phyloP scores from a whole-genome alignment of 2,797 vertebrate species.

The Microctenopoma stevenorrisi region DNA sequence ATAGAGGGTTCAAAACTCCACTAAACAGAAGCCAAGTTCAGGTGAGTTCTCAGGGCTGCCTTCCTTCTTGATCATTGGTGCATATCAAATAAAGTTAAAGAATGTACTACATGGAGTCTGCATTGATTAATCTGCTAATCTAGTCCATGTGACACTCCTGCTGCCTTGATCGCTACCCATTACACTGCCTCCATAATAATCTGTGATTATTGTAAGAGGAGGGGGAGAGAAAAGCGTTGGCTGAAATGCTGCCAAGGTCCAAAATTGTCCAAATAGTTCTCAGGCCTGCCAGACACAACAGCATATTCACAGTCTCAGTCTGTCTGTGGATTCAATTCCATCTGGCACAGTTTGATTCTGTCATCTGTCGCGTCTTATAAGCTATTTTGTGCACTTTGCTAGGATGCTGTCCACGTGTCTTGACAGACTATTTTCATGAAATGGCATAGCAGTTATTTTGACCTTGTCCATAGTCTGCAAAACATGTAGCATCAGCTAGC shows the following conservation, averaged over 20 bases:
- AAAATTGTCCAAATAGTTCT: constrained; percentile 73
- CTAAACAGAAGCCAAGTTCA: constrained; percentile 15
- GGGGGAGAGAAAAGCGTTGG: constrained; percentile 45
- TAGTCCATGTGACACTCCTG: constrained; percentile 70
- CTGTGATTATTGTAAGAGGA: constrained; percentile 59
- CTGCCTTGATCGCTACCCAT: constrained; percentile 44
- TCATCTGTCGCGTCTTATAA: constrained; percentile 33
- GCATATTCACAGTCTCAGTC: constrained; percentile 53
- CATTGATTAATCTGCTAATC: constrained; percentile 67
- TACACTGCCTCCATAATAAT: constrained; percentile 47
- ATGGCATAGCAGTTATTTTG: constrained; percentile 1
- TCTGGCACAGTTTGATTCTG: constrained; percentile 35
- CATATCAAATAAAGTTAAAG: constrained; percentile 40
- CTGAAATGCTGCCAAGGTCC: constrained; percentile 55
- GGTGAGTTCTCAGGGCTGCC: constrained; percentile 28
- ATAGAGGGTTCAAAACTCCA: not conserved
- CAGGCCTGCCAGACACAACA: constrained; percentile 68
- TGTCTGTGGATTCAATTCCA: constrained; percentile 46
- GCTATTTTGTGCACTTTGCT: constrained; percentile 47
- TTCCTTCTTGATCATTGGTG: constrained; percentile 36
- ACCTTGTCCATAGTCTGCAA: constrained; percentile 20
- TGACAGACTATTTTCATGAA: constrained; percentile 48
- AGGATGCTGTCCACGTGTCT: constrained; percentile 38
- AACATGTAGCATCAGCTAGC: constrained; percentile 60
- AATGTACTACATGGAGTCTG: constrained; percentile 36